Evolutionary conservation across 2,888 invertebrate species (phyloP), one percentile per base, ranked within the genome.

Genomic region (Agrotis exclamationis): DNA sequence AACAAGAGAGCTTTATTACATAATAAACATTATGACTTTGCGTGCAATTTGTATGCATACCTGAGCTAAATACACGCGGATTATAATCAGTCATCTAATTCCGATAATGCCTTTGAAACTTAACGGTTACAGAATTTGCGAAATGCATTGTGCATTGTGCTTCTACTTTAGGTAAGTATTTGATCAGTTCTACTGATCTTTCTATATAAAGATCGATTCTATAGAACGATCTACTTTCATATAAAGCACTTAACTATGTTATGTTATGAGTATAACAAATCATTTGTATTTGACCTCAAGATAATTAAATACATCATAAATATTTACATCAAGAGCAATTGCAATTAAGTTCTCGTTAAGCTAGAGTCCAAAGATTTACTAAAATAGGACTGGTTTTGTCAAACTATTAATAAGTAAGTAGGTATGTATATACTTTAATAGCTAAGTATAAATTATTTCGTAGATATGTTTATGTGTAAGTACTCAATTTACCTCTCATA

Each of bases 1-100:
- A 86, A 85, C 82, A 85, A 87, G 77, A 86, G 75, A 85, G 79
- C 76, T 85, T 84, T 85, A 85, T 86, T 86, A 83, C 85, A 79
- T 82, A 83, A 83, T 77, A 82, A 79, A 68, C 72, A 70, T 77
- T 84, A 83, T 76, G 80, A 79, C 68, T 76, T 70, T 63, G 70
- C 67, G 68, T 74, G 70, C 45, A 70, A 87, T 85, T 85, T 82
- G 76, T 76, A 83, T 84, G 76, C 83, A 75, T 74, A 82, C 80
- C 77, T 74, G 71, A 70, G 24, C 28, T 79, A 63, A 67, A 74
- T 77, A 60, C 57, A 67, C 66, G 79, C 74, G 74, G 73, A 80
- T 63, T 74, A 70, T 70, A 77, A 83, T 80, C 69, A 51, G 50
- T 72, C 50, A 65, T 67, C 71, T 62, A 65, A 75, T 79, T 62